Base-by-base conservation (phyloP, 2,888 invertebrate genomes). In the Iphiclides podalirius region DNA sequence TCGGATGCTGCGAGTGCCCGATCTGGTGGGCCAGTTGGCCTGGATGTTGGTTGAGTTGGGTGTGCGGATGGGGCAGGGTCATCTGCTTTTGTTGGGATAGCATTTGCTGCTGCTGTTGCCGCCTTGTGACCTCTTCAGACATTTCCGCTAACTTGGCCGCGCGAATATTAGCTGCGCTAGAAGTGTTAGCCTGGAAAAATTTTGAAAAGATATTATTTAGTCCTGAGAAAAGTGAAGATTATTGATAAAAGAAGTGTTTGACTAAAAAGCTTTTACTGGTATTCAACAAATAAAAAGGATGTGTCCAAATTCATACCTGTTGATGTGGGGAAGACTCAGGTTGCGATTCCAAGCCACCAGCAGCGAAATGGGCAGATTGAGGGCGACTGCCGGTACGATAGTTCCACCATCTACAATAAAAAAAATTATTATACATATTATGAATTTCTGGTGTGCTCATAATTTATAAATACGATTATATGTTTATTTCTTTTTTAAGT, bases 141-240 rank as follows among this genome's bases (percentile, higher is more conserved):
- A 95, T 94, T 77, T 95, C 95, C 2, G 93, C 92, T 50, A 95
- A 83, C 70, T 95, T 93, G 0, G 93, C 93, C 35, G 92, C 90
- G 14, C 85, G 78, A 0, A 74, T 75, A 33, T 60, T 75, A 60
- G 77, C 76, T 0, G 72, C 68, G 56, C 58, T 72, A 12, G 69
- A 47, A 47, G 72, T 71, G 52, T 64, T 70, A 6, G 55, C 53
- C 71, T 77, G 58, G 11, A 31, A 31, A n/a, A 31, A n/a, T n/a
- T 31, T n/a, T n/a, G n/a, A n/a, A n/a, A n/a, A n/a, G n/a, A n/a
- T n/a, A n/a, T n/a, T n/a, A n/a, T n/a, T n/a, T n/a, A n/a, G n/a
- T n/a, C n/a, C n/a, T n/a, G 20, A 58, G 35, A 41, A 42, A 33
- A n/a, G 7, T 20, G 6, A 34, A 33, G n/a, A 9, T 4, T n/a